Evolutionary conservation across 2,797 vertebrate genomes (phyloP).

Genomic region (Carapus acus): DNA sequence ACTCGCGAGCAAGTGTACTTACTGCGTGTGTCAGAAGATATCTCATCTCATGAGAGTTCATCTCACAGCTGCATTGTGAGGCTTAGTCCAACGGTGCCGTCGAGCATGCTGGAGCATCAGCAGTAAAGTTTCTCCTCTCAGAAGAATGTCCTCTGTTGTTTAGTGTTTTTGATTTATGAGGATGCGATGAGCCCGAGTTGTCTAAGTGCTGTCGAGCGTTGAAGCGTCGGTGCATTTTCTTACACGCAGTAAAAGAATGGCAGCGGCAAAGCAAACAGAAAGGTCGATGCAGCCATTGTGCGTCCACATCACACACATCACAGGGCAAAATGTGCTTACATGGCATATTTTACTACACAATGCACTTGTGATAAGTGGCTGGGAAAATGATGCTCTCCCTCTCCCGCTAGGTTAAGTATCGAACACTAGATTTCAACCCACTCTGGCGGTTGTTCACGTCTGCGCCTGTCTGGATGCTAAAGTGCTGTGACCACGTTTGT

Average conservation of each 20-base stretch:
- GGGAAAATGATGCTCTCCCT: slow-evolving; percentile 34
- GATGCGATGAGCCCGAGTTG: slow-evolving; percentile 27
- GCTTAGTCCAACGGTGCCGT: slow-evolving; percentile 15
- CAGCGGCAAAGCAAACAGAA: slow-evolving; percentile 10
- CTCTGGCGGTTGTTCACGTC: slow-evolving; percentile 26
- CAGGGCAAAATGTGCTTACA: slow-evolving; percentile 52
- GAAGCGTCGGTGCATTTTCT: slow-evolving; percentile 17
- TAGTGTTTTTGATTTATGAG: slow-evolving; percentile 36
- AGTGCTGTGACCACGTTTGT: slow-evolving; percentile 23
- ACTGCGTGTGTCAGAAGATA: slow-evolving; percentile 35
- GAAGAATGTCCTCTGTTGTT: slow-evolving; percentile 8
- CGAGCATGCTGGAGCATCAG: slow-evolving; percentile 23
- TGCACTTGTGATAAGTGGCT: slow-evolving; percentile 48
- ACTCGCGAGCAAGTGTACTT: slow-evolving; percentile 51
- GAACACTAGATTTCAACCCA: slow-evolving; percentile 37
- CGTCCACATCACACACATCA: slow-evolving; percentile 34
- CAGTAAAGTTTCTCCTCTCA: slow-evolving; percentile 7
- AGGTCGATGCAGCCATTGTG: slow-evolving; percentile 6
- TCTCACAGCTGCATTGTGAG: slow-evolving; percentile 17
- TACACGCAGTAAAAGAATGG: slow-evolving; percentile 2
- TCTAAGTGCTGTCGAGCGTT: slow-evolving; percentile 30
- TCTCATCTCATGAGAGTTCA: slow-evolving; percentile 31
- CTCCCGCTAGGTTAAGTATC: slow-evolving; percentile 45
- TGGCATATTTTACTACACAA: slow-evolving; percentile 26
- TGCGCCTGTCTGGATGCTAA: slow-evolving; percentile 24